These are phyloP conservation scores for Cydia pomonella DNA, from an alignment of 1,140 invertebrate species.

Conservation along the genomic window DNA sequence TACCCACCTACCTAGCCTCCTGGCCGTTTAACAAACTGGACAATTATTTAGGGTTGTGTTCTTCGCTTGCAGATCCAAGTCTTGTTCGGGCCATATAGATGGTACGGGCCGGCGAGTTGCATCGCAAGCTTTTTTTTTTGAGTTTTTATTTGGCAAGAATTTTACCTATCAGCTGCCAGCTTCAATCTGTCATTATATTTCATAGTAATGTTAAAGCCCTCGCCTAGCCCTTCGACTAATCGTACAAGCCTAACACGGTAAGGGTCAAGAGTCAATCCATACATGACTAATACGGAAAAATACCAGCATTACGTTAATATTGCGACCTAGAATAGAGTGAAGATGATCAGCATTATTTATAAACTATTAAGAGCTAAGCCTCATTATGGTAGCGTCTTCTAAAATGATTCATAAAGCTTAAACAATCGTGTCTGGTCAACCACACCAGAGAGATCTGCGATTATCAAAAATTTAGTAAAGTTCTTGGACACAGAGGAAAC, in stretches of 20 bases:
- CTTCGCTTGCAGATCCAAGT: too few species aligned
- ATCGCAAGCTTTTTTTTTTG: too few species aligned
- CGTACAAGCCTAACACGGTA: not conserved
- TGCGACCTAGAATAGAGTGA: conserved; percentile 19
- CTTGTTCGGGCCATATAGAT: too few species aligned
- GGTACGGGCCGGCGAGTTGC: too few species aligned
- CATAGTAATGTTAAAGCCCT: too few species aligned
- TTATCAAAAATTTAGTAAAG: not conserved
- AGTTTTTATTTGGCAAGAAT: too few species aligned
- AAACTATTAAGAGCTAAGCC: conserved; percentile 24
- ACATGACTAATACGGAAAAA: conserved; percentile 22
- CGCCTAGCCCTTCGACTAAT: not conserved
- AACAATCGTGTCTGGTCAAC: not conserved
- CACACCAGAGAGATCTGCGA: not conserved
- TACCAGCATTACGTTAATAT: conserved; percentile 21
- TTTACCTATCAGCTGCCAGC: too few species aligned
- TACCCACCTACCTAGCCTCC: too few species aligned
- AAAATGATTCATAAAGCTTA: not conserved
- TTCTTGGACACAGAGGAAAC: too few species aligned
- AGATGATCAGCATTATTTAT: conserved; percentile 31
- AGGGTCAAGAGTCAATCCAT: not conserved
- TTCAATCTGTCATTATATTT: too few species aligned
- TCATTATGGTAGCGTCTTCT: conserved; percentile 19
- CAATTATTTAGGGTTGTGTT: too few species aligned
- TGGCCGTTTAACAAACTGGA: too few species aligned